Percentiles rank a stretch among this genome's conserved stretches.
phyloP scores from a whole-genome alignment of 1,140 invertebrate species.

The Drosophila pachea region DNA sequence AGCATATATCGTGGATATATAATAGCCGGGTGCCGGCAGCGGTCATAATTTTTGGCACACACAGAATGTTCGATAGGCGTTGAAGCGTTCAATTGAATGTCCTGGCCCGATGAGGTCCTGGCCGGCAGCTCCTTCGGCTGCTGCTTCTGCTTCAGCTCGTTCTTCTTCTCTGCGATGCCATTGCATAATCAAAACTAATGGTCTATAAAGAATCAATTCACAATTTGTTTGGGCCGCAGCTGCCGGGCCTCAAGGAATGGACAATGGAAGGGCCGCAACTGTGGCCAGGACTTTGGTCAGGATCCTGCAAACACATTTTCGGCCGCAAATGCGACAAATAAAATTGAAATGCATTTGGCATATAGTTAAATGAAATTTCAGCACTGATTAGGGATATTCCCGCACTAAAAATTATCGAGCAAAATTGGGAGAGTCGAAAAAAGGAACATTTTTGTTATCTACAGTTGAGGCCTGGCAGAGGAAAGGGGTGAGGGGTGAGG shows the following conservation, averaged over 20 bases:
- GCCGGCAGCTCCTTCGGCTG: neutral
- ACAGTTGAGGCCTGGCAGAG: too few species aligned
- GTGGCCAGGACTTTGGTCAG: constrained; percentile 23
- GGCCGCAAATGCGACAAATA: constrained; percentile 62
- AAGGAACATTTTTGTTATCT: constrained; percentile 59
- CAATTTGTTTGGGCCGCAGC: constrained; percentile 76
- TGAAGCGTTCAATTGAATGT: constrained; percentile 77
- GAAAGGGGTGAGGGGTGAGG: neutral
- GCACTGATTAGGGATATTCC: constrained; percentile 51
- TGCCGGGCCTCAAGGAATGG: constrained; percentile 43
- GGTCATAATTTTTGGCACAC: constrained; percentile 70
- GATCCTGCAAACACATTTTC: constrained; percentile 1
- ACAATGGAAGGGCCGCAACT: neutral
- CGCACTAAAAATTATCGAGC: constrained; percentile 4
- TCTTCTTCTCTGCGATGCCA: constrained; percentile 42
- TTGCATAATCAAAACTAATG: constrained; percentile 78
- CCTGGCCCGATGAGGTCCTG: constrained; percentile 43
- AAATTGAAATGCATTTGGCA: constrained; percentile 70
- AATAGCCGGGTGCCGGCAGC: constrained; percentile 60
- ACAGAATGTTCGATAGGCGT: constrained; percentile 76
- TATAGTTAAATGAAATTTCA: constrained; percentile 46
- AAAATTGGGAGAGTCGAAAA: too few species aligned
- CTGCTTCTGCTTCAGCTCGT: neutral
- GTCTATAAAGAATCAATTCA: constrained; percentile 79
- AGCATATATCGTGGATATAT: constrained; percentile 73